Percentiles rank a stretch among this genome's conserved stretches.
Conservation (phyloP, 2,113 vertebrate genomes). For the Motacilla tschutschensis region DNA sequence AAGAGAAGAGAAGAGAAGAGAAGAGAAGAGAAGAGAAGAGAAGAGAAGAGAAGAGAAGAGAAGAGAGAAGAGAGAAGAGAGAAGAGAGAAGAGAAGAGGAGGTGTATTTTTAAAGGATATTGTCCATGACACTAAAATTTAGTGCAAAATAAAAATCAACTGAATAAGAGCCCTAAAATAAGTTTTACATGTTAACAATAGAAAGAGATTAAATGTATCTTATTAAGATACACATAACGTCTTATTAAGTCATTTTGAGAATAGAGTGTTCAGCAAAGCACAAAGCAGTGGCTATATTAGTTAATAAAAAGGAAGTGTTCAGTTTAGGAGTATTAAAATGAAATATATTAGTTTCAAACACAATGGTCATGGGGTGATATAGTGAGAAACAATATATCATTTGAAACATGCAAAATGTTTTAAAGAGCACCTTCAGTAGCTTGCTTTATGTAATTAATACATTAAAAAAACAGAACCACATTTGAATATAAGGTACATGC, state of each 20-base stretch:
- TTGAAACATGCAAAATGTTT: neutral
- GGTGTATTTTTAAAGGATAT: neutral
- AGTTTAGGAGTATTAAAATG: neutral
- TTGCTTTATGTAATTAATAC: neutral
- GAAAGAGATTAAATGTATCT: neutral
- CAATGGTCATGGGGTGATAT: neutral
- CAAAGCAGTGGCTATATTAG: neutral
- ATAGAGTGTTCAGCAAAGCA: neutral
- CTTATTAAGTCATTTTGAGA: neutral
- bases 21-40: neutral
- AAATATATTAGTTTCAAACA: neutral
- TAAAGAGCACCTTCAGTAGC: neutral
- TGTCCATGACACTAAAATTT: neutral
- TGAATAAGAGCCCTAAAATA: neutral
- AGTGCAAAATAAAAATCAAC: neutral
- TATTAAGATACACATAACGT: neutral
- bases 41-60: neutral
- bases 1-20: neutral
- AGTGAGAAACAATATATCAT: neutral
- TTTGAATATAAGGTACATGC: neutral
- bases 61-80: too few relatives aligned
- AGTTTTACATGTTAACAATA: neutral
- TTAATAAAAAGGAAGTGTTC: neutral
- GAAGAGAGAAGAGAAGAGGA: too few relatives aligned
- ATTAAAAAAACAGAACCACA: neutral